A percentile compares a stretch with the other conserved stretches of the same genome.
These are phyloP conservation scores for Macrotus californicus DNA, from an alignment of 2,113 vertebrate genomes.

Conservation along the genomic window DNA sequence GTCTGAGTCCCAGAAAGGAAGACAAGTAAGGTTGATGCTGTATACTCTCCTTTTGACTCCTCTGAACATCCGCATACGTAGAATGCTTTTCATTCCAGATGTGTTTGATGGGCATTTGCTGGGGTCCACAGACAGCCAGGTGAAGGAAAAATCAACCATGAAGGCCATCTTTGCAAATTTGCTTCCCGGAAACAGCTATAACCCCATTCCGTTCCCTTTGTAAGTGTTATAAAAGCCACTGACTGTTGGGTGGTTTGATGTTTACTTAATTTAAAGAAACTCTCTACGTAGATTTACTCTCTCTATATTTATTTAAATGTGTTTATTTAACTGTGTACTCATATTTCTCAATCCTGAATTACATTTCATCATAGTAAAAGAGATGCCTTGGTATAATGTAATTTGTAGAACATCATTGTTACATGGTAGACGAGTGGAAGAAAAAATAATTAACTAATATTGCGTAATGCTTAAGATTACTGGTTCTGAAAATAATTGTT, in stretches of 20 bases:
- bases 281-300: background rate
- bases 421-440: background rate
- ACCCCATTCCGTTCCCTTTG: conserved; percentile 96
- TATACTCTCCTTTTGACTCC: background rate
- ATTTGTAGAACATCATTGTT: background rate
- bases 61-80: conserved; percentile 1
- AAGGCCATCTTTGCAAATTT: conserved; percentile 98
- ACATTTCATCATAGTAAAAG: background rate
- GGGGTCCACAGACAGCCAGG: conserved; percentile 94
- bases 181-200: conserved; percentile 96
- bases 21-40: background rate
- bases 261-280: background rate
- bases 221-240: conserved; percentile 79
- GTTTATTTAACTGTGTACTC: background rate
- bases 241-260: background rate
- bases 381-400: background rate
- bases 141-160: conserved; percentile 99
- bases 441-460: background rate
- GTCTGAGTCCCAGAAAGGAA: background rate
- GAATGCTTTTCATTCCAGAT: conserved; percentile 80
- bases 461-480: background rate
- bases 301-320: conserved; percentile 5
- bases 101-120: conserved; percentile 94
- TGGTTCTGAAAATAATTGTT: background rate
- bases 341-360: background rate